phyloP scores from a whole-genome alignment of 2,888 invertebrate genomes.

The Pterobdella sp. region DNA sequence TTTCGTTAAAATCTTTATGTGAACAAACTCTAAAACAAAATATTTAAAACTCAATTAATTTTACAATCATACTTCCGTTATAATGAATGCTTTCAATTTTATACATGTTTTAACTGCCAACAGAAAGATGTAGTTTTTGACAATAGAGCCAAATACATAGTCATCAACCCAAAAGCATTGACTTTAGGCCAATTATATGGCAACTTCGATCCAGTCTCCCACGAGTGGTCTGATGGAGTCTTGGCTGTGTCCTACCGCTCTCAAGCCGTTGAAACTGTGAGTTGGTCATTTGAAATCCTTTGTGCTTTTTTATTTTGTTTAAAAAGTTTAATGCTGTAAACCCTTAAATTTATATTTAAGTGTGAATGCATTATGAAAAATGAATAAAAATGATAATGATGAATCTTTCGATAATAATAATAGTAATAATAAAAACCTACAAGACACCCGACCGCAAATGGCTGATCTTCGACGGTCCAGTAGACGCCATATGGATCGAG shows the following conservation, averaged over 20 bases:
- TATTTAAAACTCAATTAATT: not conserved
- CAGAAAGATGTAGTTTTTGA: constrained; percentile 50
- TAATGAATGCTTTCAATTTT: not conserved
- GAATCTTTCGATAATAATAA: too few relatives aligned
- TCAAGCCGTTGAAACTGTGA: constrained; percentile 63
- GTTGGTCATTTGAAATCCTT: constrained; percentile 32
- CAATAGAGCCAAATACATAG: constrained; percentile 52
- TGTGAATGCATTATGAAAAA: too few relatives aligned
- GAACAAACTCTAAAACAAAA: too few relatives aligned
- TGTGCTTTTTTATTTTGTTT: not conserved
- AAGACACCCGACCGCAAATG: constrained; percentile 64
- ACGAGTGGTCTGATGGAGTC: constrained; percentile 55
- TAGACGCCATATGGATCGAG: constrained; percentile 53
- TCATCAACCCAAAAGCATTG: constrained; percentile 56
- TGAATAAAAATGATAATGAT: too few relatives aligned
- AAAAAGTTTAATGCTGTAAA: too few relatives aligned
- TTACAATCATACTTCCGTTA: not conserved
- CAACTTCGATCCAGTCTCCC: constrained; percentile 54
- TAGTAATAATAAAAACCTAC: too few relatives aligned
- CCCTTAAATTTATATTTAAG: too few relatives aligned
- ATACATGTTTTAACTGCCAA: not conserved
- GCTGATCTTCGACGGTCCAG: constrained; percentile 53
- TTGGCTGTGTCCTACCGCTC: constrained; percentile 79
- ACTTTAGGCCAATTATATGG: constrained; percentile 59
- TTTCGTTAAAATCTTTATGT: too few relatives aligned